Base-by-base conservation (phyloP, 1,140 invertebrate genomes). In the Brachystomella parvula region DNA sequence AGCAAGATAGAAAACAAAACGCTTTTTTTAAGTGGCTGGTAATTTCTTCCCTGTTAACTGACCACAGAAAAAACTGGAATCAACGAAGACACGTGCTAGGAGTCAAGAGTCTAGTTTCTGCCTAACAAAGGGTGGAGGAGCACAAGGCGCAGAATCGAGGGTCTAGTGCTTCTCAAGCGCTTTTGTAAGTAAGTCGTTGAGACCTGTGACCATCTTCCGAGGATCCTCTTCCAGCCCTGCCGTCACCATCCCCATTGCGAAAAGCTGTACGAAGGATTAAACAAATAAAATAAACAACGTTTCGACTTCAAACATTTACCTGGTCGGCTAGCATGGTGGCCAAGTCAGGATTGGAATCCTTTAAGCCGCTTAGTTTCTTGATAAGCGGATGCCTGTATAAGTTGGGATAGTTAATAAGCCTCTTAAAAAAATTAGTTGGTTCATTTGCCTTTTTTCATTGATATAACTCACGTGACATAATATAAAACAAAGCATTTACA, bases 171-270 rank as follows among this genome's bases (percentile, higher is more conserved):
- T 89, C 72, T 94, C 89, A 66, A 97, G 81, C 17, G 89, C 89
- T 78, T 89, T 84, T 0, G 85, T 83, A 44, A 98, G 78, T 28
- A 98, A 80, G 73, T 90, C 86, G 78, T 96, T 97, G 78, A 98
- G 87, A 35, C 88, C 85, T 12, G 83, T 84, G 9, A 97, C 80
- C 61, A 96, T 80, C 68, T 85, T 84, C 68, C 92, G 82, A 0
- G 95, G 89, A 81, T 98, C 94, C 76, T 95, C 89, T 1, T 95
- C 83, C n/a, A 98, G 80, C 12, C 95, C 95, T 53, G 95, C 94
- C 26, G 87, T 87, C 3, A 97, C 89, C 91, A 98, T 93, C 0
- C 94, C 91, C 80, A 96, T 95, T 49, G 87, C 86, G 76, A 95
- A 96, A 15, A 98, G 76, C 87, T 92, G 73, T 67, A 83, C 75